Conservation (phyloP, 2,888 invertebrate genomes). For the Cryptosula pallasiana region DNA sequence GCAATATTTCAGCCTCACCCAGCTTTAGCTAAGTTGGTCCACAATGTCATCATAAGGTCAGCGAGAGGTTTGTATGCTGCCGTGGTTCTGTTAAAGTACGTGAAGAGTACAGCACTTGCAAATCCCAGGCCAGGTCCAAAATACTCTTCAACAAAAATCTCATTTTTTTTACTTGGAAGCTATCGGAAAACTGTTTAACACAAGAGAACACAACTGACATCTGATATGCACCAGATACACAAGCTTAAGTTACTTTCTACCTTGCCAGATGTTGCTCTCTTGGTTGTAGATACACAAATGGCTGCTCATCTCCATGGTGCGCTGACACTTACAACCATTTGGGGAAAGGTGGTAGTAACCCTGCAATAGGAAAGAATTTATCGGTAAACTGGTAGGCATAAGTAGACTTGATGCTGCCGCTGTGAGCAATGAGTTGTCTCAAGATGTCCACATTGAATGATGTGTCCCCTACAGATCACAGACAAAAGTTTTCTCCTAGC, state of each 20-base stretch:
- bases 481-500: too few relatives aligned
- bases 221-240: too few relatives aligned
- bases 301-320: not conserved
- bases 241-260: too few relatives aligned
- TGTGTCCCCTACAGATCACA: not conserved
- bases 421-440: not conserved
- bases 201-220: too few relatives aligned
- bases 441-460: not conserved
- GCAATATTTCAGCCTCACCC: too few relatives aligned
- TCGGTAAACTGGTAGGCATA: slow-evolving; percentile 12
- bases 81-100: not conserved
- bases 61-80: not conserved
- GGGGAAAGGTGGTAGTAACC: not conserved
- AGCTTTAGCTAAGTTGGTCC: slow-evolving; percentile 20
- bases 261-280: not conserved
- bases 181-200: too few relatives aligned
- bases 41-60: slow-evolving; percentile 1
- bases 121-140: not conserved
- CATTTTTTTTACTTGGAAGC: too few relatives aligned
- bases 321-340: not conserved
- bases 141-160: slow-evolving; percentile 7
- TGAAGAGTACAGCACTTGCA: not conserved
- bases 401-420: not conserved
- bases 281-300: not conserved
- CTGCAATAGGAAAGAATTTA: not conserved